Percentiles rank a stretch among this genome's conserved stretches.
Evolutionary conservation across 37 sponge, comb jelly and placozoan species (phyloP).

Genomic region (Aplysina aerophoba): DNA sequence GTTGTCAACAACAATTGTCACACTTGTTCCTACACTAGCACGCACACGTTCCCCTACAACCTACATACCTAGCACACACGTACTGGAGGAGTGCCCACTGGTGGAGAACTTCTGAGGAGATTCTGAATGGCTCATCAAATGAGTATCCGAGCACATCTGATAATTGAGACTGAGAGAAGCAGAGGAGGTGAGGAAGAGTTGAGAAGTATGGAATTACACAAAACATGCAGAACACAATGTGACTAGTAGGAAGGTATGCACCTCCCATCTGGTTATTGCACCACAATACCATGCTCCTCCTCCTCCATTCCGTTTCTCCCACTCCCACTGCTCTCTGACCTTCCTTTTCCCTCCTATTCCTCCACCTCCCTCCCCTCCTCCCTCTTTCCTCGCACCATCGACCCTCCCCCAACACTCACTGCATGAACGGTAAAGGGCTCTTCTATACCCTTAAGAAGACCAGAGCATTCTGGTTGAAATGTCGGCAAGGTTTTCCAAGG

Average conservation of each 20-base stretch:
- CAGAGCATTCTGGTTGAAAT: no score
- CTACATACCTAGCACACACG: conserved; percentile 1
- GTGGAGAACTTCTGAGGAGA: conserved; percentile 18
- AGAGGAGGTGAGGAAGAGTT: background rate
- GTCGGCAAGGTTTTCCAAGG: no score
- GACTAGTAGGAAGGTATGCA: no score
- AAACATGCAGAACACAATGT: no score
- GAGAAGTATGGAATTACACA: no score
- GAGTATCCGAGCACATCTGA: background rate
- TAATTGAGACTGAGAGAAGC: background rate
- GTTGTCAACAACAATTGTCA: no score
- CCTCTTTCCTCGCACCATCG: background rate
- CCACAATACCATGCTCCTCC: conserved; percentile 31
- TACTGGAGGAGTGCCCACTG: conserved; percentile 10
- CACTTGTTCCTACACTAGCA: background rate
- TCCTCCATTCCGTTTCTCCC: background rate
- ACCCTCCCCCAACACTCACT: conserved; percentile 8
- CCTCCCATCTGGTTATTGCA: no score
- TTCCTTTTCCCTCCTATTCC: background rate
- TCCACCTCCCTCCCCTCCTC: background rate
- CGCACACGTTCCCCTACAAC: background rate
- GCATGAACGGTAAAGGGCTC: no score
- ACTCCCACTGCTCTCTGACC: background rate
- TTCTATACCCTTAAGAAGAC: no score
- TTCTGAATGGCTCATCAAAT: background rate